A percentile compares a stretch with the other conserved stretches of the same genome.
Conservation (phyloP, 2,113 vertebrate genomes). For the Nycticryphes semicollaris region DNA sequence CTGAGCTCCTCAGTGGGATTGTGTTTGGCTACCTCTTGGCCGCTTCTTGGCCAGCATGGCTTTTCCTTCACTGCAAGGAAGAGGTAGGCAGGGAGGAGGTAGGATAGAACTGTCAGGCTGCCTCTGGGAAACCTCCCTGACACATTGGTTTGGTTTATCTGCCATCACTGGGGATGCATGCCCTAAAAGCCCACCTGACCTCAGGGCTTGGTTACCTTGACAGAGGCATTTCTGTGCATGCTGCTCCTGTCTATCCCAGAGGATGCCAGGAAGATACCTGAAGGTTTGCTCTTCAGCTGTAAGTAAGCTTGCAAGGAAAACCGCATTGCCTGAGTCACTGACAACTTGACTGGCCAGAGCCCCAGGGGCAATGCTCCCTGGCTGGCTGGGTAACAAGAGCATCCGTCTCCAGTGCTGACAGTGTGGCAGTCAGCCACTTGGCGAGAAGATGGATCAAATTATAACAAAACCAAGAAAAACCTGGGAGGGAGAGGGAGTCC, state of each 20-base stretch:
- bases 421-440: not conserved
- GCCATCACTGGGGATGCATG: not conserved
- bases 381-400: not conserved
- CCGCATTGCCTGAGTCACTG: not conserved
- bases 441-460: not conserved
- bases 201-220: not conserved
- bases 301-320: not conserved
- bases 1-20: not conserved
- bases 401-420: not conserved
- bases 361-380: not conserved
- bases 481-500: not conserved
- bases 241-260: not conserved
- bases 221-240: not conserved
- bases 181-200: not conserved
- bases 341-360: not conserved
- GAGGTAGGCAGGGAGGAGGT: not conserved
- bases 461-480: conserved; percentile 8
- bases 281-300: not conserved
- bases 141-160: not conserved
- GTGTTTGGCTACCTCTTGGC: not conserved
- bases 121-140: not conserved
- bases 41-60: not conserved
- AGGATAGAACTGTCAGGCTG: not conserved
- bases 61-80: not conserved
- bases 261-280: not conserved